These are phyloP conservation scores for Euthynnus affinis DNA, from an alignment of 2,797 vertebrate species.

Conservation along the genomic window DNA sequence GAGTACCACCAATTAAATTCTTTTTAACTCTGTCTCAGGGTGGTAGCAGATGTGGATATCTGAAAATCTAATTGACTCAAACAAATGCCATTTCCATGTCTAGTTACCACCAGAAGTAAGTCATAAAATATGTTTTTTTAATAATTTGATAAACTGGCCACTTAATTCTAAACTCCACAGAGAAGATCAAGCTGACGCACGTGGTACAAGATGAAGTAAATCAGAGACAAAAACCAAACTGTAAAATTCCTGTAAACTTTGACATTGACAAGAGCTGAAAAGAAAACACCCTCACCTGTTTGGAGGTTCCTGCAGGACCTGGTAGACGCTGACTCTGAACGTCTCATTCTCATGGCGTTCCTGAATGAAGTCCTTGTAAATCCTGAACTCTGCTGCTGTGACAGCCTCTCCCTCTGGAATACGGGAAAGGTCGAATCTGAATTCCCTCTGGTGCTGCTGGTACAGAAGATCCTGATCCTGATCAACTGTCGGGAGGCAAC, in stretches of 20 bases:
- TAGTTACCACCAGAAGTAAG: too few species aligned
- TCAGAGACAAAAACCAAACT: background rate
- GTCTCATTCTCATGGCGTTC: conserved; percentile 92
- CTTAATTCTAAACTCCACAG: background rate
- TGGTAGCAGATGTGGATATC: background rate
- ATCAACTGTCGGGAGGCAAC: conserved; percentile 83
- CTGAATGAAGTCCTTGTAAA: conserved; percentile 93
- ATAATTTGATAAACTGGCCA: background rate
- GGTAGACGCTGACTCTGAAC: conserved; percentile 92
- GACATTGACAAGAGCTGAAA: background rate
- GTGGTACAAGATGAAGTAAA: background rate
- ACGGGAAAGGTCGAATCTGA: conserved; percentile 94
- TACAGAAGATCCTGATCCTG: conserved; percentile 88
- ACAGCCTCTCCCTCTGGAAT: conserved; percentile 95
- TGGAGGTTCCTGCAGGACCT: conserved; percentile 90
- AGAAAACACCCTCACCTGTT: conserved; percentile 84
- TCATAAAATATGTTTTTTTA: background rate
- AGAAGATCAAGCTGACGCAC: background rate
- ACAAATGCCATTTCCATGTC: background rate
- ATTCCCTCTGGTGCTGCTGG: conserved; percentile 90
- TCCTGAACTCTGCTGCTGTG: conserved; percentile 94
- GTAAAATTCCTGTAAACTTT: background rate
- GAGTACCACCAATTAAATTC: background rate
- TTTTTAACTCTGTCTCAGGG: background rate
- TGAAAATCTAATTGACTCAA: background rate